Evolutionary conservation across 1,140 invertebrate genomes (phyloP).

Genomic region (Drosophila obscura): DNA sequence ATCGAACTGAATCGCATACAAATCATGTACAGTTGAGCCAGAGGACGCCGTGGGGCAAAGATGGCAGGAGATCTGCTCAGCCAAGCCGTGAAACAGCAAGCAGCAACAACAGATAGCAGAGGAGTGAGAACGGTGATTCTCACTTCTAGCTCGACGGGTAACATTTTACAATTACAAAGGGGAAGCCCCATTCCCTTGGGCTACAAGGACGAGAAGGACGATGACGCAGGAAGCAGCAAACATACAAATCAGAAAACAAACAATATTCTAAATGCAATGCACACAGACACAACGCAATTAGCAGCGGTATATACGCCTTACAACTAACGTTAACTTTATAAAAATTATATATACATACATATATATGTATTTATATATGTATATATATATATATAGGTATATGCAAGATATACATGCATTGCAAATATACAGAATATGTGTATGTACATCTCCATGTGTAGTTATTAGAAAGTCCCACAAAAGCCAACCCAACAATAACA

Average conservation of each 20-base stretch:
- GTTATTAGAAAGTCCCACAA: conserved; percentile 27
- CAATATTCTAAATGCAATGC: conserved; percentile 61
- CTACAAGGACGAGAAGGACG: not conserved
- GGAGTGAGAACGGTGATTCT: no score
- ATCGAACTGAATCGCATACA: conserved; percentile 68
- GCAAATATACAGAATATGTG: conserved; percentile 6
- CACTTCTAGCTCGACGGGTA: no score
- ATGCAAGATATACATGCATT: conserved; percentile 1
- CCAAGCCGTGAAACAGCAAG: no score
- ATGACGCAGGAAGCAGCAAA: conserved; percentile 13
- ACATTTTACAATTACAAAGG: no score
- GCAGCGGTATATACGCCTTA: conserved; percentile 73
- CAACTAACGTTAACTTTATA: conserved; percentile 43
- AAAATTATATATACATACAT: conserved; percentile 19
- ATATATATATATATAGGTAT: conserved; percentile 8
- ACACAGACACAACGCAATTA: conserved; percentile 61
- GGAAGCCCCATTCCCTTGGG: no score
- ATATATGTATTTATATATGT: conserved; percentile 14
- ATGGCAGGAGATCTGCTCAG: no score
- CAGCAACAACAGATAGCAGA: no score
- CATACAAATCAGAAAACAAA: conserved; percentile 21
- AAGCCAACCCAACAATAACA: conserved; percentile 30
- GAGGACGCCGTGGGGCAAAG: no score
- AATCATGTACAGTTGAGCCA: conserved; percentile 63
- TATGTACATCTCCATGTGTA: conserved; percentile 14